Evolutionary conservation across 2,113 vertebrate genomes (phyloP), one percentile per base, ranked within the genome.

Genomic region (Antennarius striatus): DNA sequence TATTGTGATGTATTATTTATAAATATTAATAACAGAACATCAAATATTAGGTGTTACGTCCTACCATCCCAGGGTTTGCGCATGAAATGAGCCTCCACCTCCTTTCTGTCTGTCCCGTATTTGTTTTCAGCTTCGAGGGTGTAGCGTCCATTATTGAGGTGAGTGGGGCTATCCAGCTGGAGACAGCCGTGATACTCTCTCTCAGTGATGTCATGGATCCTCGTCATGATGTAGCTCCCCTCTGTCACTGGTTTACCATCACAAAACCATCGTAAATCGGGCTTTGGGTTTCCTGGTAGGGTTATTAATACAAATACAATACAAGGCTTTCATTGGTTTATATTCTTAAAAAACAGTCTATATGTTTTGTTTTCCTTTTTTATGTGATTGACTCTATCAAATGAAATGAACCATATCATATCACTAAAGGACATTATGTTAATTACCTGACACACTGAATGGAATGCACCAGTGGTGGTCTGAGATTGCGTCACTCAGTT

Each of bases 401-500:
- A 43, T 12, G 2, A 5, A 12, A 43, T 43, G 16, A 16, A 51
- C 1, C 6, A 8, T 14, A 49, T 1, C 45, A 12, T 6, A 14
- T 40, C 6, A 48, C 4, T 5, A 42, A 56, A 51, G 32, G 9
- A 56, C 3, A 43, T 11, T 15, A 42, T 22, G 29, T 49, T 29
- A 2, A 39, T 39, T 70, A 91, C 90, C 90, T 82, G 93, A 91
- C 79, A 99, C 92, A 70, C 96, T 98, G 93, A 99, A 99, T 62
- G 97, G 97, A 83, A 99, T 98, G 89, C 98, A 99, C 98, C 98
- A 99, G 89, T 98, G 95, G 87, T 99, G 97, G 89, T 98, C 96
- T 22, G 94, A 69, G 63, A 96, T 92, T 16, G 96, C 95, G 73
- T 94, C 93, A 77, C 95, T 94, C 84, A 99, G 93, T 83, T 96